Conservation (phyloP, 2,113 vertebrate genomes). For the Phylloscopus trochilus region DNA sequence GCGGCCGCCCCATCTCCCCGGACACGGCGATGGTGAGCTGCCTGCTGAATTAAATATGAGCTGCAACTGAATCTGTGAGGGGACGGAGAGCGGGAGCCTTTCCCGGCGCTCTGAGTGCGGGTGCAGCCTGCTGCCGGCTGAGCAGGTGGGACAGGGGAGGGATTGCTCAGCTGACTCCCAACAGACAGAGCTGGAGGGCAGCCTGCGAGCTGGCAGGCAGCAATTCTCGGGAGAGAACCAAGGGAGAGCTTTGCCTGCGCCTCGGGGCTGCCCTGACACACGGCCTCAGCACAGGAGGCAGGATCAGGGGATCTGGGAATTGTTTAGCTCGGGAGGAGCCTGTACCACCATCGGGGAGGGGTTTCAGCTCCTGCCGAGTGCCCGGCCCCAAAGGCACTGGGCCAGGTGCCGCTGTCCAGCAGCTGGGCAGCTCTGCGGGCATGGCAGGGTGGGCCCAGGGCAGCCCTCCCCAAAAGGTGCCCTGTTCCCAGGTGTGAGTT, state of each 20-base stretch:
- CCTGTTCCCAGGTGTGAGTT: too few species aligned
- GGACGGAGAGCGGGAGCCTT: constrained; percentile 24
- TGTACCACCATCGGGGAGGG: neutral
- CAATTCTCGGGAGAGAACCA: neutral
- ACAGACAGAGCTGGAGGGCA: neutral
- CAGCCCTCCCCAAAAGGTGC: neutral
- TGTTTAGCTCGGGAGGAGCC: neutral
- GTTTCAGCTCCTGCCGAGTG: neutral
- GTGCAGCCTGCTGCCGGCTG: neutral
- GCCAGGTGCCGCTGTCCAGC: neutral
- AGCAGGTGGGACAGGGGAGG: neutral
- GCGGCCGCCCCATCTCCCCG: constrained; percentile 70
- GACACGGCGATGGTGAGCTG: constrained; percentile 77
- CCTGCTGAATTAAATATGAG: constrained; percentile 64
- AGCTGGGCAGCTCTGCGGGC: rapidly evolving
- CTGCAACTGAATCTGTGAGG: constrained; percentile 56
- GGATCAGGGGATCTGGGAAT: neutral
- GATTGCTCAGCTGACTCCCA: constrained; percentile 56
- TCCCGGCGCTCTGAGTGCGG: neutral
- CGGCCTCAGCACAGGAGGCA: neutral
- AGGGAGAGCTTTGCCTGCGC: neutral
- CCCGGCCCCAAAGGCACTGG: neutral
- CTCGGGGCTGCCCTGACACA: neutral
- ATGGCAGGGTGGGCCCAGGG: too few species aligned
- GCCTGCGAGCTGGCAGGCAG: rapidly evolving